A percentile compares a stretch with the other conserved stretches of the same genome.
These are phyloP conservation scores for Gymnarchus niloticus DNA, from an alignment of 2,113 vertebrate species.

Conservation along the genomic window DNA sequence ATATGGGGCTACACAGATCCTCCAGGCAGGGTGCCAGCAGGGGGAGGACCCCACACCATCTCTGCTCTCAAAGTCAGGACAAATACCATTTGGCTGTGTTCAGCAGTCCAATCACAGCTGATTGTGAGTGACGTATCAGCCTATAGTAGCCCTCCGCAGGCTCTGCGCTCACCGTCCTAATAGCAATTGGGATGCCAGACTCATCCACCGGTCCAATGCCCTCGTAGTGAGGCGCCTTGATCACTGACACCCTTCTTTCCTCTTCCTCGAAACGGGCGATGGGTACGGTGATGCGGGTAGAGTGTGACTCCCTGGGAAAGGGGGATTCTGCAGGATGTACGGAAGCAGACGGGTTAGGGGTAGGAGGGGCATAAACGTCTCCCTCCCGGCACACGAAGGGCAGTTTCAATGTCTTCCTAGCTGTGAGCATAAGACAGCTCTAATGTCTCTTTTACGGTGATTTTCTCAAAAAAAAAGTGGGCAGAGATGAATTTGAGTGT, in stretches of 20 bases:
- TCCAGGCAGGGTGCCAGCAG: neutral
- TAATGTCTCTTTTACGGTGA: too few relatives aligned
- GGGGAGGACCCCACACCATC: neutral
- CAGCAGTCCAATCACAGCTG: neutral
- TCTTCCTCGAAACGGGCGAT: constrained; percentile 87
- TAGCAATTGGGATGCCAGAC: constrained; percentile 90
- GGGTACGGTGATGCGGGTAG: constrained; percentile 75
- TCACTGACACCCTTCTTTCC: constrained; percentile 84
- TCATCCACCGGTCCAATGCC: constrained; percentile 92
- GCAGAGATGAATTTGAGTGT: too few relatives aligned
- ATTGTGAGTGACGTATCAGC: neutral
- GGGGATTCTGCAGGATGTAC: constrained; percentile 49
- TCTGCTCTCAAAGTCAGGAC: too few relatives aligned
- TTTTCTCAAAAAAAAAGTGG: too few relatives aligned
- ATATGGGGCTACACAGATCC: neutral
- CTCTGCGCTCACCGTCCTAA: constrained; percentile 79
- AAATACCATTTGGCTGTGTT: neutral
- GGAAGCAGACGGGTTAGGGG: neutral
- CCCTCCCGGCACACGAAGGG: too few relatives aligned
- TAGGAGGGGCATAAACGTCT: neutral
- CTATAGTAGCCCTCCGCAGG: neutral
- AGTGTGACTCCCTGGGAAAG: constrained; percentile 68
- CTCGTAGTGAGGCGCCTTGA: constrained; percentile 91
- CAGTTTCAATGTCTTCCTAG: too few relatives aligned
- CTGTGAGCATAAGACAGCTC: too few relatives aligned